These are phyloP conservation scores for Anomalospiza imberbis DNA, from an alignment of 2,797 vertebrate genomes.

Conservation along the genomic window DNA sequence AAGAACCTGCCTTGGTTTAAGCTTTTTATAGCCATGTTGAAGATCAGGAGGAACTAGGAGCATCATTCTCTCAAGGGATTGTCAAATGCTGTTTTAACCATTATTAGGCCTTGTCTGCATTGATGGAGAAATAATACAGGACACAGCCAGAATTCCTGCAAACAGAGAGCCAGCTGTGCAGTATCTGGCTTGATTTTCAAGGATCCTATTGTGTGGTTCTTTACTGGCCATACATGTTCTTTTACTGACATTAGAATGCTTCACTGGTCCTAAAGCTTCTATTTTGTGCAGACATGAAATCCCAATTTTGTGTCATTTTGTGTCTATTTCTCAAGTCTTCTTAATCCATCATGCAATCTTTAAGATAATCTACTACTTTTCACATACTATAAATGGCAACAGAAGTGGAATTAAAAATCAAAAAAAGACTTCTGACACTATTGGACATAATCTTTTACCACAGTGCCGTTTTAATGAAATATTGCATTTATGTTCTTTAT, in stretches of 20 bases:
- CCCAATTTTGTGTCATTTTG: neutral
- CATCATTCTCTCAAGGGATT: neutral
- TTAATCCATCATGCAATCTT: neutral
- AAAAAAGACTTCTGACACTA: neutral
- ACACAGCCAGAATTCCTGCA: neutral
- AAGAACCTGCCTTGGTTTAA: constrained; percentile 8
- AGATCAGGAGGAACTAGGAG: neutral
- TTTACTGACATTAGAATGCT: neutral
- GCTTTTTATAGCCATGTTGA: neutral
- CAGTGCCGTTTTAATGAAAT: neutral
- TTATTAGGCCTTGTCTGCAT: neutral
- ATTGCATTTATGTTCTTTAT: neutral
- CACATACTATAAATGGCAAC: neutral
- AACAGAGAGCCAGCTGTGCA: neutral
- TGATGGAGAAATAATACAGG: neutral
- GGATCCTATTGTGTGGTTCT: neutral
- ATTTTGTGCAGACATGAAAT: neutral
- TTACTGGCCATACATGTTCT: neutral
- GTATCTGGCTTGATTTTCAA: neutral
- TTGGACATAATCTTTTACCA: neutral
- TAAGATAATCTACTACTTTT: neutral
- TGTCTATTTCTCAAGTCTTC: neutral
- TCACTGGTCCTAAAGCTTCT: neutral
- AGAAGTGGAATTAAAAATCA: neutral
- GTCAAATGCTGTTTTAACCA: neutral